Conservation (phyloP, 1,140 invertebrate genomes). For the Thaumatotibia leucotreta region DNA sequence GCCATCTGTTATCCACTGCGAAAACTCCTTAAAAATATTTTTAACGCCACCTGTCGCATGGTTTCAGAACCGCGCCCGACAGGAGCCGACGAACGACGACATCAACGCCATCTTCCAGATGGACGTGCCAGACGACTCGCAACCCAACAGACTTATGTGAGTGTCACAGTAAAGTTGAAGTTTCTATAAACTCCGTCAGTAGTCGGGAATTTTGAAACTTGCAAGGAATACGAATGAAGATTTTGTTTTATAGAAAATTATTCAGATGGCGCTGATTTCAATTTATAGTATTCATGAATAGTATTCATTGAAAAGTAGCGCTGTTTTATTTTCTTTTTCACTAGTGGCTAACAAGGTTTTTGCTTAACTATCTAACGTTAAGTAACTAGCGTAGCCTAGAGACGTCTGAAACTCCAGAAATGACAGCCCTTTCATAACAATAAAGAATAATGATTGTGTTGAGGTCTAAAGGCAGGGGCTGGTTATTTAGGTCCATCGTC, state of each 20-base stretch:
- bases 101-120: conserved; percentile 47
- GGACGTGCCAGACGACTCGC: conserved; percentile 30
- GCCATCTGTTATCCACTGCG: not conserved
- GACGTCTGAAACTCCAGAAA: too few species aligned
- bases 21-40: not conserved
- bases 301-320: too few species aligned
- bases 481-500: too few species aligned
- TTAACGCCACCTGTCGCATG: conserved; percentile 38
- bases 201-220: too few species aligned
- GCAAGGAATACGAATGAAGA: not conserved
- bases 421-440: too few species aligned
- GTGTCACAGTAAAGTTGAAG: conserved; percentile 16
- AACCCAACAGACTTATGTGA: conserved; percentile 36
- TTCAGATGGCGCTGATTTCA: conserved; percentile 28
- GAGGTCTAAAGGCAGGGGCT: too few species aligned
- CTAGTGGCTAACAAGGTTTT: too few species aligned
- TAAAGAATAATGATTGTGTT: too few species aligned
- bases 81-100: conserved; percentile 30
- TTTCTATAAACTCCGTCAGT: too few species aligned
- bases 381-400: too few species aligned
- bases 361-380: too few species aligned
- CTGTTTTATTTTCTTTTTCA: too few species aligned
- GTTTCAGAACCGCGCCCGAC: conserved; percentile 46
- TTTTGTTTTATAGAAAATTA: not conserved
- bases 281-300: not conserved